Evolutionary conservation across 2,113 vertebrate genomes (phyloP).

Genomic region (Climacteris rufus): DNA sequence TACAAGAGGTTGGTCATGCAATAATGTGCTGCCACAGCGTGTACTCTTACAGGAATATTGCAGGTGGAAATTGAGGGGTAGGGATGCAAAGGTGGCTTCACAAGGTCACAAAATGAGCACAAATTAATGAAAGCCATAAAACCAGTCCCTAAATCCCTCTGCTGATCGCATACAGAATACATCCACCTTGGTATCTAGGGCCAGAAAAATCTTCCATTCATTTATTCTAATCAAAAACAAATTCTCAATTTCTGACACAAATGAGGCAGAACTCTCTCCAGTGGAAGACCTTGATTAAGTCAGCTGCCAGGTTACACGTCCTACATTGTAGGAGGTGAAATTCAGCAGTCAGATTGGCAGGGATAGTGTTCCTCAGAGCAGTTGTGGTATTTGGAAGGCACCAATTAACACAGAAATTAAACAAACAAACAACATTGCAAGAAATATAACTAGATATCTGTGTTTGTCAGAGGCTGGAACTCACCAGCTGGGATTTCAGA

Average conservation of each 20-base stretch:
- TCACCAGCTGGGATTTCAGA: neutral
- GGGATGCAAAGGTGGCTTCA: neutral
- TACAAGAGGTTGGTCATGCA: neutral
- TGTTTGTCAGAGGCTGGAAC: neutral
- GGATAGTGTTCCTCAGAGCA: neutral
- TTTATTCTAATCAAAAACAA: neutral
- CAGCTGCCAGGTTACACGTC: neutral
- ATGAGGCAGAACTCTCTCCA: neutral
- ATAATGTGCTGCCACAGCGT: fast-evolving
- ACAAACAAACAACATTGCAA: neutral
- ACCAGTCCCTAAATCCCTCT: neutral
- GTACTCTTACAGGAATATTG: neutral
- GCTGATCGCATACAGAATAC: neutral
- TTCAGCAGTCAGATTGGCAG: neutral
- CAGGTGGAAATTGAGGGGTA: neutral
- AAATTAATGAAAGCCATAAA: neutral
- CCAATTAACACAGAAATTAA: slow-evolving; percentile 19
- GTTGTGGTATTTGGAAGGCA: neutral
- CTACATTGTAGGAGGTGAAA: neutral
- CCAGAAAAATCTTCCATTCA: neutral
- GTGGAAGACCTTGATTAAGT: neutral
- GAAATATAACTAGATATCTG: neutral
- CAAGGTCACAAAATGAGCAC: neutral
- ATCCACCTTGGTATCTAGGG: neutral
- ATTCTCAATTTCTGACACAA: neutral